Evolutionary conservation across 1,140 invertebrate species (phyloP), one percentile per base, ranked within the genome.

Genomic region (Acromyrmex heyeri): DNA sequence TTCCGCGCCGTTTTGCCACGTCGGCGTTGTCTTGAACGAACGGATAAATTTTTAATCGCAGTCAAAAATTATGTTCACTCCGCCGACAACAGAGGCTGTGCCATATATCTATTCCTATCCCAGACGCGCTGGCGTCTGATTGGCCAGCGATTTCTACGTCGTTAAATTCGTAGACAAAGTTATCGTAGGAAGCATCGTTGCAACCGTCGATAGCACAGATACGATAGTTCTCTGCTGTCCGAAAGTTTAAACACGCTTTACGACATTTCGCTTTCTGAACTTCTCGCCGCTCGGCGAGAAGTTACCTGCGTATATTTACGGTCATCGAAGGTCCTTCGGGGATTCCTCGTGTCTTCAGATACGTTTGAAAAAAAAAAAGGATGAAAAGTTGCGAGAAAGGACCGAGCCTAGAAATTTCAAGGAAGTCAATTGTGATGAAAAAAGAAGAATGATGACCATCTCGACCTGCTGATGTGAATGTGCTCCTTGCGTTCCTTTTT

Each of bases 361-460:
- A 21, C 3, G 1, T 38, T 38, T 24, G 3, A 16, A 18, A 6
- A 34, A 3, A 10, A 16, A 48, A 34, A 18, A 18, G 7, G 70
- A 72, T n/a, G 61, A 30, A 21, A 83, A 65, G 64, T n/a, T 16
- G 30, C 62, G 64, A 21, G 8, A n/a, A 81, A 64, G 38, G 55
- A 27, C n/a, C 24, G 21, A 59, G 65, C 64, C 78, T 50, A 81
- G 62, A 61, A 75, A 76, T 85, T 76, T 90, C 75, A 21, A 62
- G 34, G 75, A 85, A 85, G 65, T 44, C 82, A 38, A 34, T 57
- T 67, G 27, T 67, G 44, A 21, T 10, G 6, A 34, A 62, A 50
- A 16, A 38, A 55, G 10, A 21, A 3, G 14, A 27, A 59, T 7
- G 14, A 30, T 12, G 24, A 12, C 14, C 48, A 16, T 62, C n/a